These are phyloP conservation scores for Lutjanus campechanus DNA, from an alignment of 2,797 vertebrate genomes.

Conservation along the genomic window DNA sequence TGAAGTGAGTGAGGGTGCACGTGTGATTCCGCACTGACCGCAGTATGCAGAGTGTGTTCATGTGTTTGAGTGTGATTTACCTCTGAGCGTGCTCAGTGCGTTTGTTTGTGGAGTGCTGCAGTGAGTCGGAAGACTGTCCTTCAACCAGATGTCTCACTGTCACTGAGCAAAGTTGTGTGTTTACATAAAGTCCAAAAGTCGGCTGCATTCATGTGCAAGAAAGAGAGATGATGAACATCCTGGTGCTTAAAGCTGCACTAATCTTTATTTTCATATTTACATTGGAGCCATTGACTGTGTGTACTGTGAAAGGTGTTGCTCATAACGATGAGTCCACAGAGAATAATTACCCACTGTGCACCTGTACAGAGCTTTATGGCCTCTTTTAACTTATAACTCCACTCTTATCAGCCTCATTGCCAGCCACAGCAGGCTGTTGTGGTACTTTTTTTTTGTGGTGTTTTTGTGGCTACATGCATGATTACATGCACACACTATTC, in stretches of 20 bases:
- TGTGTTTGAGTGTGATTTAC: slow-evolving; percentile 46
- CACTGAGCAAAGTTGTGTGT: slow-evolving; percentile 20
- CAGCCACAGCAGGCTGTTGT: background rate
- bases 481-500: too few relatives aligned
- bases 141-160: slow-evolving; percentile 54
- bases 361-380: background rate
- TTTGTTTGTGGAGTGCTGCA: slow-evolving; percentile 50
- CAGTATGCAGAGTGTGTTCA: slow-evolving; percentile 42
- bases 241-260: background rate
- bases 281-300: background rate
- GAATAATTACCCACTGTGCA: background rate
- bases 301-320: background rate
- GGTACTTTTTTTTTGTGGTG: too few relatives aligned
- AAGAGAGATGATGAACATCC: slow-evolving; percentile 10
- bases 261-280: background rate
- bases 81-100: slow-evolving; percentile 29
- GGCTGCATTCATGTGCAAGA: background rate
- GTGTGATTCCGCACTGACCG: slow-evolving; percentile 20
- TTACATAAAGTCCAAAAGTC: slow-evolving; percentile 40
- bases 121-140: slow-evolving; percentile 47
- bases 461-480: too few relatives aligned
- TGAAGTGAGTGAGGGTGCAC: slow-evolving; percentile 14
- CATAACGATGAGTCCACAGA: background rate
- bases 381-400: background rate
- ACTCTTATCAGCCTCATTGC: background rate